Evolutionary conservation across 2,797 vertebrate species (phyloP), one percentile per base, ranked within the genome.

Genomic region (Thamnophis elegans): DNA sequence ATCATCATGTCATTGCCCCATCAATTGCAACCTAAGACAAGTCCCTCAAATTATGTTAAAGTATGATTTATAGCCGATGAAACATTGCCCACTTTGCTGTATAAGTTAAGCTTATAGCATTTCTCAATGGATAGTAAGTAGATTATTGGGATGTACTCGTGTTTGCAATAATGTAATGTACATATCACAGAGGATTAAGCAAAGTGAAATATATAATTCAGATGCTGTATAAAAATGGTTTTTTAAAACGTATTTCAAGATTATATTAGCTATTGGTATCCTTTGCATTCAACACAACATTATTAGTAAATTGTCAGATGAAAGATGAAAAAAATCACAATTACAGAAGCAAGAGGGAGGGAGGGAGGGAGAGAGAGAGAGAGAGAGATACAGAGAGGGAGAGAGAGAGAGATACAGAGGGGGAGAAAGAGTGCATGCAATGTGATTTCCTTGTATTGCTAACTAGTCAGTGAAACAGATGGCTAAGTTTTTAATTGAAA

Each of bases 381-480:
- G 16, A 4, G 56, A 12, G 18, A 20, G 18, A 11, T 12, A 11
- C 1, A 58, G 54, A 55, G 12, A 12, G 54, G 12, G 54, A 55
- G 54, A 13, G 54, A 54, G 6, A 20, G 22, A 3, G 20, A 12
- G 4, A 42, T 42, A 42, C 2, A 62, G 8, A 22, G 16, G 16
- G 0, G 1, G 56, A 5, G 14, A 5, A 28, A 6, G 4, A 28
- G 13, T 2, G 12, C 2, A 87, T 65, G 85, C 78, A 88, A 92
- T 90, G 86, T 89, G n/a, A 55, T 96, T 85, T 92, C 90, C 93
- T 93, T 95, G 91, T 90, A 73, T 93, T 94, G 85, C 89, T 93
- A 91, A 95, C 95, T 92, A 92, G 89, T 9, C 2, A 54, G 25
- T 1, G 42, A 90, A 94, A 87, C 93, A 97, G 95, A 95, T 94